phyloP scores from a whole-genome alignment of 2,113 vertebrate genomes.

The Takifugu flavidus region DNA sequence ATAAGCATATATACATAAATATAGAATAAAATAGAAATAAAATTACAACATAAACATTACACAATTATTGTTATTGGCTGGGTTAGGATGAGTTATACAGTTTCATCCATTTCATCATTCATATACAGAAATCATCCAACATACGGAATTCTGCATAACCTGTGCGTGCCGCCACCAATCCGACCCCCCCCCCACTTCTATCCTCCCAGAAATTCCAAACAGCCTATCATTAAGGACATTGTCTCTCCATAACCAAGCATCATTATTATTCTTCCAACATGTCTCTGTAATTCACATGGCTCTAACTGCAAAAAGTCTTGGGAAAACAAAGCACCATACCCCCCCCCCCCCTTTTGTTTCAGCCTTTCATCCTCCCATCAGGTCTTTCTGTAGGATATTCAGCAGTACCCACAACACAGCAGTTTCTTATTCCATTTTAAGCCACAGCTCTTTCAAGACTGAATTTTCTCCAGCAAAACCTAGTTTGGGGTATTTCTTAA shows the following conservation, averaged over 20 bases:
- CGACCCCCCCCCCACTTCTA: not conserved
- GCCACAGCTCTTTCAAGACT: not conserved
- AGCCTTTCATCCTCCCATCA: constrained; percentile 16
- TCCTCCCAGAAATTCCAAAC: not conserved
- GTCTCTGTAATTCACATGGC: constrained; percentile 2
- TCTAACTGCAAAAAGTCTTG: constrained; percentile 6
- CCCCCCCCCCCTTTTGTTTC: not conserved
- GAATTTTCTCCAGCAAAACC: not conserved
- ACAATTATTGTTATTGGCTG: too few species aligned
- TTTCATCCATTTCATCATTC: too few species aligned
- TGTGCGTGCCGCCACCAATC: too few species aligned
- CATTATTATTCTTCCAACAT: not conserved
- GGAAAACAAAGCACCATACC: constrained; percentile 15
- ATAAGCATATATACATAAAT: too few species aligned
- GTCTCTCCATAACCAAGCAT: not conserved
- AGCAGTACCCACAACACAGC: not conserved
- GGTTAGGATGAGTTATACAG: too few species aligned
- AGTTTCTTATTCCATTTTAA: not conserved
- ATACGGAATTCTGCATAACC: too few species aligned
- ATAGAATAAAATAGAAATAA: too few species aligned
- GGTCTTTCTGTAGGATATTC: constrained; percentile 8
- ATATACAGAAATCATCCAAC: too few species aligned
- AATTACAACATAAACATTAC: too few species aligned
- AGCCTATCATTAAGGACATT: not conserved
- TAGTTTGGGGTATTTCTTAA: not conserved